Conservation (phyloP, 2,888 invertebrate genomes). For the Drosophila mayaguana region DNA sequence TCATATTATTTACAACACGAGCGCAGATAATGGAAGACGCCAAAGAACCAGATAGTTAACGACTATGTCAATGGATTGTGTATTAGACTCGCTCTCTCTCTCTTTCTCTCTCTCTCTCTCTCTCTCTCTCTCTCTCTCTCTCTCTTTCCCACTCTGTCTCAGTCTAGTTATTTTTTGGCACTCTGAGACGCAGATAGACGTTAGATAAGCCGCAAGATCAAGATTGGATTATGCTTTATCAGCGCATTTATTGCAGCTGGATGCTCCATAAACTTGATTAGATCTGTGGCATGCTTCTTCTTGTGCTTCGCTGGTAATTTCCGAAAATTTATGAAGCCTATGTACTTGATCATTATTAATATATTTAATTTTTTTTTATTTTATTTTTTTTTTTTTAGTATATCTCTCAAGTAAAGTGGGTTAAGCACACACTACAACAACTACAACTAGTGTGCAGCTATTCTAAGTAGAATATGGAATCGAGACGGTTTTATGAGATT, state of each 20-base stretch:
- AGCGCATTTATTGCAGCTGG: slow-evolving; percentile 39
- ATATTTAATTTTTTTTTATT: background rate
- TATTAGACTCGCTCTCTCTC: background rate
- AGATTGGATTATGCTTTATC: slow-evolving; percentile 62
- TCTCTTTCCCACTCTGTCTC: background rate
- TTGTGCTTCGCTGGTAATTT: slow-evolving; percentile 14
- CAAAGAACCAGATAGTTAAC: slow-evolving; percentile 48
- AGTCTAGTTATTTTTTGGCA: slow-evolving; percentile 46
- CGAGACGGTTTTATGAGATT: slow-evolving; percentile 31
- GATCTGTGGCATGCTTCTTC: slow-evolving; percentile 30
- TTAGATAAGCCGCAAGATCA: slow-evolving; percentile 62
- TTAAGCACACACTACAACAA: slow-evolving; percentile 44
- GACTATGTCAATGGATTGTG: slow-evolving; percentile 42
- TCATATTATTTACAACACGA: slow-evolving; percentile 62
- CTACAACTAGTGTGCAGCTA: background rate
- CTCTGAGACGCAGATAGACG: slow-evolving; percentile 62
- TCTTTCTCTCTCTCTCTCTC: background rate
- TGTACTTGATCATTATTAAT: slow-evolving; percentile 31
- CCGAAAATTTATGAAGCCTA: slow-evolving; percentile 39
- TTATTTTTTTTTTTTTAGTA: background rate
- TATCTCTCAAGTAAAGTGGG: slow-evolving; percentile 49
- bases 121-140: background rate
- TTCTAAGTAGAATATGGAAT: slow-evolving; percentile 1
- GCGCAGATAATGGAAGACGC: slow-evolving; percentile 70
- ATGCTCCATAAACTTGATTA: slow-evolving; percentile 72